These are phyloP conservation scores for Gisinianus flammeolus DNA, from an alignment of 2,888 invertebrate genomes.

Conservation along the genomic window DNA sequence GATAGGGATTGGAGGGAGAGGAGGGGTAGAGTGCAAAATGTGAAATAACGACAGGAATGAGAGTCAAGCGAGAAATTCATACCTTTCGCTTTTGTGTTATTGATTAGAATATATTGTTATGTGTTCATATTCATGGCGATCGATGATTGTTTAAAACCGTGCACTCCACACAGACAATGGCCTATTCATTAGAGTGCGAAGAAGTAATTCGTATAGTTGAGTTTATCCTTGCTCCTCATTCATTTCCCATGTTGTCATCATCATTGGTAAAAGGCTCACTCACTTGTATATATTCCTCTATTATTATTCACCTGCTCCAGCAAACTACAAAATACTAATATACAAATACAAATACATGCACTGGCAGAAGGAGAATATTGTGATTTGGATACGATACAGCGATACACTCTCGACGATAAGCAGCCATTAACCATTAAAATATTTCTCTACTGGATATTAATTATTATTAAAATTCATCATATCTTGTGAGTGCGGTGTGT, in stretches of 20 bases:
- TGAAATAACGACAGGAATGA: conserved; percentile 29
- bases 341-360: neutral
- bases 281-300: neutral
- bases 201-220: conserved; percentile 25
- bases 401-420: too few relatives aligned
- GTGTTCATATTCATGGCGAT: conserved; percentile 30
- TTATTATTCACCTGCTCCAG: conserved; percentile 3
- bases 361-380: neutral
- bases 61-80: conserved; percentile 37
- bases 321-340: neutral
- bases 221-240: conserved; percentile 35
- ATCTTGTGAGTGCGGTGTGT: neutral
- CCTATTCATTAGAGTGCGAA: conserved; percentile 18
- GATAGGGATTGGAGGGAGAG: neutral
- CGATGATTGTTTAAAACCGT: conserved; percentile 41
- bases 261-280: neutral
- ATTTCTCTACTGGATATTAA: neutral
- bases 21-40: neutral
- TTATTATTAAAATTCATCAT: neutral
- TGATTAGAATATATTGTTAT: conserved; percentile 44
- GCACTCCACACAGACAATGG: neutral
- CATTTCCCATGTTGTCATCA: neutral
- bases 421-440: neutral
- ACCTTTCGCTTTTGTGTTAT: conserved; percentile 45
- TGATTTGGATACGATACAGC: neutral